Conservation (phyloP, 2,797 vertebrate species). For the Cheirogaleus major region DNA sequence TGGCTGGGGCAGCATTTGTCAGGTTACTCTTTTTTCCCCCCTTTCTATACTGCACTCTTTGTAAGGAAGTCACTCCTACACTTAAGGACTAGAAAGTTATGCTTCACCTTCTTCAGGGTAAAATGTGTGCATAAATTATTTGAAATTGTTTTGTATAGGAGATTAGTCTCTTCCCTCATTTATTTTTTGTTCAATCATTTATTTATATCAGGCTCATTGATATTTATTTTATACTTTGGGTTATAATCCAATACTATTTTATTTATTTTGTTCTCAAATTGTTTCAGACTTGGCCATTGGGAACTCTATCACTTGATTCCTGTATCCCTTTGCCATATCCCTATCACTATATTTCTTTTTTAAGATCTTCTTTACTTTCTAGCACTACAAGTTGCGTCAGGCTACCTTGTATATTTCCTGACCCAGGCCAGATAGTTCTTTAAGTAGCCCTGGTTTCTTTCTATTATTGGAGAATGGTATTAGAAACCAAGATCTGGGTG, state of each 20-base stretch:
- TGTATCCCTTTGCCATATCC: not conserved
- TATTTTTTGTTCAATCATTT: slow-evolving; percentile 11
- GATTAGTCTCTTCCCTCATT: not conserved
- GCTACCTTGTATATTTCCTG: not conserved
- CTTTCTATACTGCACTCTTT: not conserved
- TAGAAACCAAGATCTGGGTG: not conserved
- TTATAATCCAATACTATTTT: not conserved
- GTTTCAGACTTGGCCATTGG: not conserved
- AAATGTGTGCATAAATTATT: not conserved
- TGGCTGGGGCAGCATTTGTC: not conserved
- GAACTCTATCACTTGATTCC: not conserved
- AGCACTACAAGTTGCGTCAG: not conserved
- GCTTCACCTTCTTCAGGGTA: not conserved
- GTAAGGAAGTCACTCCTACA: not conserved
- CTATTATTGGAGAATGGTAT: not conserved
- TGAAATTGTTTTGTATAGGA: not conserved
- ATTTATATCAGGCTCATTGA: not conserved
- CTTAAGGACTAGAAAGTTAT: not conserved
- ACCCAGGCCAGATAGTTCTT: not conserved
- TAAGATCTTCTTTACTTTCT: not conserved
- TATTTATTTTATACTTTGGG: slow-evolving; percentile 31
- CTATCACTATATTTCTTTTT: not conserved
- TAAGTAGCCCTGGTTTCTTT: not conserved
- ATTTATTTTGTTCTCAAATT: slow-evolving; percentile 33
- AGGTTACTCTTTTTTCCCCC: not conserved